Percentiles rank a stretch among this genome's conserved stretches.
These are phyloP conservation scores for Sminthurides bifidus DNA, from an alignment of 1,140 invertebrate species.

Conservation along the genomic window DNA sequence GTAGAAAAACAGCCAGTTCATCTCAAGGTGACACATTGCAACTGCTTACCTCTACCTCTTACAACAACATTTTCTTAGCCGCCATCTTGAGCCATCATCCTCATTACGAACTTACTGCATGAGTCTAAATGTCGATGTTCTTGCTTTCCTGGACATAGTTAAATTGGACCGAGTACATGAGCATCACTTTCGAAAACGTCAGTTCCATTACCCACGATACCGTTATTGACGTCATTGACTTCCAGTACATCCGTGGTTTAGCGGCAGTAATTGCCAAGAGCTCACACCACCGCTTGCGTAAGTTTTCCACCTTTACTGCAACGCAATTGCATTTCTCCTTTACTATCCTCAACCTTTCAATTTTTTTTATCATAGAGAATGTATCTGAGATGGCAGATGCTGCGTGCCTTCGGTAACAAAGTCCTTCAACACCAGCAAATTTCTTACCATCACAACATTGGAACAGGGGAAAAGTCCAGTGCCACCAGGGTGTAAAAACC, in stretches of 20 bases:
- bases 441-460: background rate
- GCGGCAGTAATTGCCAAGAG: conserved; percentile 10
- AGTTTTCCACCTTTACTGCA: background rate
- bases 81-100: background rate
- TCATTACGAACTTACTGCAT: background rate
- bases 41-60: no score
- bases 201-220: conserved; percentile 12
- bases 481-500: background rate
- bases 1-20: background rate
- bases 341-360: background rate
- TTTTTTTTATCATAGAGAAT: background rate
- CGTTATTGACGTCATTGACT: conserved; percentile 23
- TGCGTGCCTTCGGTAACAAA: no score
- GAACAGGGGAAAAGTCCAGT: background rate
- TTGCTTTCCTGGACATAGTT: conserved; percentile 13
- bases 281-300: conserved; percentile 8
- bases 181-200: conserved; percentile 15
- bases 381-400: no score
- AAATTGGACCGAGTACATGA: conserved; percentile 29
- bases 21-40: background rate
- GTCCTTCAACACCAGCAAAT: no score
- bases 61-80: background rate
- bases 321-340: background rate
- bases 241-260: conserved; percentile 19
- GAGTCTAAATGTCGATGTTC: background rate